Evolutionary conservation across 2,888 invertebrate genomes (phyloP), one percentile per base, ranked within the genome.

Genomic region (Drosophila kokeensis): DNA sequence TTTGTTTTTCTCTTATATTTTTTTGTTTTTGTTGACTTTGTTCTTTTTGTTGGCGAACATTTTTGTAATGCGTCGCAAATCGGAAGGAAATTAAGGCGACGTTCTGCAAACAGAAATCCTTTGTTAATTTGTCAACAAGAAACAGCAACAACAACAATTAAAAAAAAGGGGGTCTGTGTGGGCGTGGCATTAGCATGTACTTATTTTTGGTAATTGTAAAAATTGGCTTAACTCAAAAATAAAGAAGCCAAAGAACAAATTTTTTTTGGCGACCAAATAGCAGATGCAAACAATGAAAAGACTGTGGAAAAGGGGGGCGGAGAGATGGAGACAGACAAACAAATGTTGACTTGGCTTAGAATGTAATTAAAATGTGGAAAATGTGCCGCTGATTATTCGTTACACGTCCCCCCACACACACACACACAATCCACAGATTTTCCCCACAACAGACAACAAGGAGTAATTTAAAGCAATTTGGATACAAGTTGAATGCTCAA

Each of bases 11-110:
- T n/a, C 13, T 61, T 57, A 65, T 63, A 32, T 18, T 34, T 48
- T 48, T 78, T 7, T 11, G 11, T 38, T 38, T 18, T 38, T 45
- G 45, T 45, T 45, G 45, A 45, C 21, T 45, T 45, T 45, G 21
- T 45, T 69, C 71, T 63, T 81, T 81, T 86, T 86, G 69, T 70
- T 65, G 70, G 71, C 63, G 38, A 64, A 81, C 83, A 79, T 87
- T 79, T 45, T 71, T 69, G 84, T 87, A 89, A 84, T 87, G 87
- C 89, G 85, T 82, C 54, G 84, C 74, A 77, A 85, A 85, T 85
- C 87, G 87, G 83, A 89, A 81, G 69, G 71, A 73, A 85, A 59
- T 67, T 78, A 73, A 79, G 68, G 78, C 78, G 81, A 73, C 81
- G 82, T 81, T 76, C 64, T 61, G 73, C 69, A 71, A 76, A 85